Base-by-base conservation (phyloP, 2,888 invertebrate species). In the Anagyrus pseudococci region DNA sequence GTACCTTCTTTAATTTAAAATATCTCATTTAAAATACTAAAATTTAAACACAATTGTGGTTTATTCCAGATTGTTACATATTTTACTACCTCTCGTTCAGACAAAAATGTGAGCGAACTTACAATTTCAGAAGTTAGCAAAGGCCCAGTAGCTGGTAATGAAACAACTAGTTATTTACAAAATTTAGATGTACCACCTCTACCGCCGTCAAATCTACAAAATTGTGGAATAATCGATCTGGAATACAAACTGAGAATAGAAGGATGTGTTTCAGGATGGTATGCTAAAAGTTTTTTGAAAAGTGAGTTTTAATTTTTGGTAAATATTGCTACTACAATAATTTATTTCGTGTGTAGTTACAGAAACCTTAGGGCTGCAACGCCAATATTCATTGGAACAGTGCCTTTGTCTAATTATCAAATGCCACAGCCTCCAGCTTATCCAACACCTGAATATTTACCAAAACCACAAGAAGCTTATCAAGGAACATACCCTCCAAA, bases 171-270 rank as follows among this genome's bases (percentile, higher is more conserved):
- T 58, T 90, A 87, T 84, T 84, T 84, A 53, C 84, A 90, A 69
- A 84, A 83, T 56, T 80, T 92, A 67, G 86, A 87, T 68, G 84
- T 92, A 62, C 92, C 92, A 2, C 85, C 91, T 4, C 79, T 92
- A 72, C 92, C 92, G 8, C 91, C 92, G 1, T 90, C 92, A 1
- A 91, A 91, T 82, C 84, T 92, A 19, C 84, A 87, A 19, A 89
- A 90, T 75, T 92, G 92, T 74, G 85, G 86, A 55, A 85, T 92
- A 47, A 92, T 92, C 70, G 88, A 91, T 77, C 81, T 92, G 71
- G 88, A 90, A 74, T 92, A 92, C 79, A 87, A 87, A 72, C 77
- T 92, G 40, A 87, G 89, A 83, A 88, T 91, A 76, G 83, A 75
- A 68, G 79, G 78, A 2, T 73, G 75, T 53, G 73, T 77, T 17